These are phyloP conservation scores for Aspidiotus rigidus DNA, from an alignment of 2,888 invertebrate species.

Conservation along the genomic window DNA sequence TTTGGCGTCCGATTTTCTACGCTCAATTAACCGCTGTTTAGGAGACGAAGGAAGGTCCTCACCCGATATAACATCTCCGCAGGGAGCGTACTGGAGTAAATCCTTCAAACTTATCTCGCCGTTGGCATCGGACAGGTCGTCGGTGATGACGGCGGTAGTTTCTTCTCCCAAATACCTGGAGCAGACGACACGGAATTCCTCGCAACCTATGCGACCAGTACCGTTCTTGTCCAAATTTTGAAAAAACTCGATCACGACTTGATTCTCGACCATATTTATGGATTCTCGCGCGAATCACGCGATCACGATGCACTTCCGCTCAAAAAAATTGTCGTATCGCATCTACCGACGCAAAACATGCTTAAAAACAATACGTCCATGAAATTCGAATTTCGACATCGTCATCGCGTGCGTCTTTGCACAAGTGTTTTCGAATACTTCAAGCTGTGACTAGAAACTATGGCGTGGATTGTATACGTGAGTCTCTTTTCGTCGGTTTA, in stretches of 20 bases:
- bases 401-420: no score
- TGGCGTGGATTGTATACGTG: no score
- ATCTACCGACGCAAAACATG: no score
- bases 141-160: neutral
- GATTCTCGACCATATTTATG: neutral
- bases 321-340: no score
- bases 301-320: no score
- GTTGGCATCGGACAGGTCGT: conserved; percentile 44
- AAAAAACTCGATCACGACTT: neutral
- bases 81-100: conserved; percentile 41
- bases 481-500: no score
- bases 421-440: no score
- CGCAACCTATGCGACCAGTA: neutral
- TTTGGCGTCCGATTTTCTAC: conserved; percentile 40
- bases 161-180: neutral
- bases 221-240: neutral
- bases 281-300: no score
- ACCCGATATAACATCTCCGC: conserved; percentile 34
- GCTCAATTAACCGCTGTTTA: conserved; percentile 37
- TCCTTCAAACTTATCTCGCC: conserved; percentile 48
- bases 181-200: neutral
- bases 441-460: no score
- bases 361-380: no score
- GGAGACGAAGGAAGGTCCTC: conserved; percentile 42
- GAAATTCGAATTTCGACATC: no score